Evolutionary conservation across 2,113 vertebrate species (phyloP).

Genomic region (Sakesphorus luctuosus): DNA sequence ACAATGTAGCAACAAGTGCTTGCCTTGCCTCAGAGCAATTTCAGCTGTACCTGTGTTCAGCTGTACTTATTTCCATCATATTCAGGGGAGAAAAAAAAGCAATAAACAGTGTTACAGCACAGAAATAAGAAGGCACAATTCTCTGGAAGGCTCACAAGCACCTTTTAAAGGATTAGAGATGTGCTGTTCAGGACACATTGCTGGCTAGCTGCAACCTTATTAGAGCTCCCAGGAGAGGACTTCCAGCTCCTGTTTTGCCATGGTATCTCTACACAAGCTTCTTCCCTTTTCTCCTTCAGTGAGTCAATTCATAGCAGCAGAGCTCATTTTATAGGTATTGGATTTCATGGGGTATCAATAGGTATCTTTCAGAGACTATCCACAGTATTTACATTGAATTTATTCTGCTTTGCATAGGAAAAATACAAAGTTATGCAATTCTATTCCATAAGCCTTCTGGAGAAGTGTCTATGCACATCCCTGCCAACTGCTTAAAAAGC

Average conservation of each 20-base stretch:
- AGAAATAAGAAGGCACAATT: background rate
- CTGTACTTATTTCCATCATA: background rate
- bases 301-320: background rate
- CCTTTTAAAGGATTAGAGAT: background rate
- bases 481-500: constrained; percentile 58
- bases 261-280: background rate
- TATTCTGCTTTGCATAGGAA: constrained; percentile 34
- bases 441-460: background rate
- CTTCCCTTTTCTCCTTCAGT: background rate
- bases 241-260: background rate
- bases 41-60: background rate
- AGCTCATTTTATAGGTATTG: background rate
- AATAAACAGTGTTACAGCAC: background rate
- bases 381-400: background rate
- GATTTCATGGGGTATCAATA: background rate
- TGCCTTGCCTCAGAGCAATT: background rate
- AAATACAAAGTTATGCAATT: constrained; percentile 58
- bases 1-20: background rate
- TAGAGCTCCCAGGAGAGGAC: background rate
- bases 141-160: background rate
- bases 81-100: background rate
- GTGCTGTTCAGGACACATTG: background rate
- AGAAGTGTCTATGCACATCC: background rate
- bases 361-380: background rate
- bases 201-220: background rate